Evolutionary conservation across 2,888 invertebrate species (phyloP), one percentile per base, ranked within the genome.

Genomic region (Platypus cylindrus): DNA sequence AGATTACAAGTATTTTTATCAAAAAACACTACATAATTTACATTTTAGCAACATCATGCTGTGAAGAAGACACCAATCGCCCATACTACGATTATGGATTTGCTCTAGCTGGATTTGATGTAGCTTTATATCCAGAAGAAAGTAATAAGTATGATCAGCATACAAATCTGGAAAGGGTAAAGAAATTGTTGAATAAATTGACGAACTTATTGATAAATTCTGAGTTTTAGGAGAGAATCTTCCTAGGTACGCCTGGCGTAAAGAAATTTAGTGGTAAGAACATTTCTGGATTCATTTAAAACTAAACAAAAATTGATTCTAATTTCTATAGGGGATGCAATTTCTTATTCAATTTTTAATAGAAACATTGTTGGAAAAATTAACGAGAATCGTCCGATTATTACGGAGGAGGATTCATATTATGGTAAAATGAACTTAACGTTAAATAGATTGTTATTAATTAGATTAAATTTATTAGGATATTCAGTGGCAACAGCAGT

Each of bases 241-340:
- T 47, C 17, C 24, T 47, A n/a, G 48, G 48, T 24, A 44, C 45
- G 3, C 45, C 47, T 7, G 48, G 47, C 14, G 30, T 45, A 3
- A 44, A 37, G 28, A 43, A 40, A 5, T 47, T 43, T 44, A 44
- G 41, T 27, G 48, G 48, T 48, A 37, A 36, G 41, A 24, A 25
- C n/a, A n/a, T n/a, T 27, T 14, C 11, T 34, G 17, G 2, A 5
- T 33, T 24, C 1, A 15, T 35, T 15, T 29, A 15, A 30, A 20
- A 18, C 2, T 18, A 3, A 13, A 2, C 3, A 3, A 16, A 32
- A 11, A 5, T 25, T 20, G 16, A 32, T 22, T 11, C 3, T 7
- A 25, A 25, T n/a, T n/a, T n/a, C n/a, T n/a, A n/a, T n/a, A 43
- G 43, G 43, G 23, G 40, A 31, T 13, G 24, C 38, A 5, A 11